These are phyloP conservation scores for Maniola jurtina DNA, from an alignment of 1,140 invertebrate species.

Conservation along the genomic window DNA sequence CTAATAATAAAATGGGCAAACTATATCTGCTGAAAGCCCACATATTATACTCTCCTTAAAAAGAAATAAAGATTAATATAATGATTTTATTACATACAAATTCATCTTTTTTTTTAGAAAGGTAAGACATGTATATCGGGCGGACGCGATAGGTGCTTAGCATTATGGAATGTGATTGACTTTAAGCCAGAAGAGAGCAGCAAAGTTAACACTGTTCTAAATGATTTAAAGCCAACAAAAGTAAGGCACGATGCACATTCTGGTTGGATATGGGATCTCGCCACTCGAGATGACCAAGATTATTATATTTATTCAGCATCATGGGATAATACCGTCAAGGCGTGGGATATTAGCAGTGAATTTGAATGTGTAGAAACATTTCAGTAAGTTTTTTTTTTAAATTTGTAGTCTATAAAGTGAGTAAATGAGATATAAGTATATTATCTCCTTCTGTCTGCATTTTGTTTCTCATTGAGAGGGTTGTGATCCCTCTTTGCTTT, in stretches of 20 bases:
- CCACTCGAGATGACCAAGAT: slow-evolving; percentile 55
- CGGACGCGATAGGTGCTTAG: slow-evolving; percentile 67
- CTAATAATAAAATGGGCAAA: too few relatives aligned
- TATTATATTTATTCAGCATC: slow-evolving; percentile 68
- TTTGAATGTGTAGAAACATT: slow-evolving; percentile 62
- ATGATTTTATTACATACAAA: not conserved
- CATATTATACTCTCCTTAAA: too few relatives aligned
- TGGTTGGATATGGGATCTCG: slow-evolving; percentile 75
- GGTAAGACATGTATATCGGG: slow-evolving; percentile 71
- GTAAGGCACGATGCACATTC: slow-evolving; percentile 61
- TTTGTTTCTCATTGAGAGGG: too few relatives aligned
- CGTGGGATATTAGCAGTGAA: slow-evolving; percentile 64
- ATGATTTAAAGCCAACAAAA: slow-evolving; percentile 47
- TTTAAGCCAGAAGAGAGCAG: slow-evolving; percentile 38
- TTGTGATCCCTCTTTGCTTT: too few relatives aligned
- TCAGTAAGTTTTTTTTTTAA: slow-evolving; percentile 47
- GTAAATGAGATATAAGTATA: too few relatives aligned
- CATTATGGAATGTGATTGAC: slow-evolving; percentile 59
- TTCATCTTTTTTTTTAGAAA: slow-evolving; percentile 49
- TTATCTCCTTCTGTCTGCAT: too few relatives aligned
- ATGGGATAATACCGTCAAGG: slow-evolving; percentile 76
- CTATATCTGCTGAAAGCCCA: too few relatives aligned
- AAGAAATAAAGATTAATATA: too few relatives aligned
- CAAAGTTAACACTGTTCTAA: slow-evolving; percentile 38
- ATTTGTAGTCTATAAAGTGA: not conserved